Evolutionary conservation across 2,888 invertebrate genomes (phyloP), one percentile per base, ranked within the genome.

Genomic region (Tachina fera): DNA sequence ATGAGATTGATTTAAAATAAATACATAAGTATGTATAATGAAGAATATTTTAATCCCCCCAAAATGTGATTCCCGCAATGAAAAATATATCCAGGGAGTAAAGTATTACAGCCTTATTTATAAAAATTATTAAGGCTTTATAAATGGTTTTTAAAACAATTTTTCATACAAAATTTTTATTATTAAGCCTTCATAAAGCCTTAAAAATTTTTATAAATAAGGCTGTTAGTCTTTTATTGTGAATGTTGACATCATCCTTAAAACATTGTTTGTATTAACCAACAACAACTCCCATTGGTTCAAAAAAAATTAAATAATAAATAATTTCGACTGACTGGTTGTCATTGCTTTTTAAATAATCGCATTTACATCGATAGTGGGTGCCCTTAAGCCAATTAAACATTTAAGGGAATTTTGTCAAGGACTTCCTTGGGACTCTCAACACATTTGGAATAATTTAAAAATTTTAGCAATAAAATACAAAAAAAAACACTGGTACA

Each of bases 401-500:
- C 72, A 9, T 77, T 65, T 60, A 83, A 83, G 77, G 83, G 72
- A 72, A 70, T 75, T 56, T 31, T 47, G 14, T 58, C 86, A 86
- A 86, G 86, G 86, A 76, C 76, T 80, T 83, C 86, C 83, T 86
- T 83, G 86, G 65, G 71, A 80, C 51, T 51, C 49, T 39, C 51
- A 78, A 47, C 19, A 49, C 45, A 13, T 39, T 45, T 68, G 63
- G 58, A 81, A 85, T 76, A 81, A 77, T 74, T 74, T 67, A 85
- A 61, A 77, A 72, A 65, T 63, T 76, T 51, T 65, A n/a, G 45
- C 58, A 78, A 43, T 43, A 63, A 49, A 79, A 71, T 43, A 65
- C 16, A 60, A 70, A 10, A 31, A 60, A 70, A 10, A 31, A 31
- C 1, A 31, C 31, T 31, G 6, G 31, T 31, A 31, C 31, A 14